phyloP scores from a whole-genome alignment of 92 coral and sea anemone genomes.

The Paramuricea clavata region DNA sequence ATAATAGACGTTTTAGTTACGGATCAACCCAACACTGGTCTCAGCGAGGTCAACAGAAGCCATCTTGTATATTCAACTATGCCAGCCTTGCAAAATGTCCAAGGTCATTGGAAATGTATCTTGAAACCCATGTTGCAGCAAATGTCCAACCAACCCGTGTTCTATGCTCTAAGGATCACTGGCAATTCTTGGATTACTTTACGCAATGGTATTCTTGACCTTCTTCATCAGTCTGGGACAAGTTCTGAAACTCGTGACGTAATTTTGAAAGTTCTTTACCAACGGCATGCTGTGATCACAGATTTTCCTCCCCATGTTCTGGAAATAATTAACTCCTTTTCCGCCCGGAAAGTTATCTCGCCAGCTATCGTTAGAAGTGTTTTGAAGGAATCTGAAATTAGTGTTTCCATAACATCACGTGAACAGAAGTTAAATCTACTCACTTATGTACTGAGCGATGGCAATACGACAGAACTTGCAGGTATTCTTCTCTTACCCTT shows the following conservation, averaged over 20 bases:
- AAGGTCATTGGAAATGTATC: slow-evolving; percentile 88
- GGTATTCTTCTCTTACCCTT: slow-evolving; percentile 65
- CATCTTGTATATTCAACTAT: slow-evolving; percentile 29
- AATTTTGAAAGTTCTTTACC: slow-evolving; percentile 5
- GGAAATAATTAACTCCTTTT: slow-evolving; percentile 26
- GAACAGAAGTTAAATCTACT: slow-evolving; percentile 48
- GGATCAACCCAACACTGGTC: slow-evolving; percentile 5
- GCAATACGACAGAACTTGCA: neutral
- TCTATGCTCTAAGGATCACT: slow-evolving; percentile 24
- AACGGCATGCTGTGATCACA: slow-evolving; percentile 25
- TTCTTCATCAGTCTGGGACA: slow-evolving; percentile 21
- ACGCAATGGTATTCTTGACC: slow-evolving; percentile 30
- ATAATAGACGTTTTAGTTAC: slow-evolving; percentile 16
- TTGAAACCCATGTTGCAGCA: slow-evolving; percentile 66
- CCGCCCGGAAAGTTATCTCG: neutral
- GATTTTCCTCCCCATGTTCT: slow-evolving; percentile 53
- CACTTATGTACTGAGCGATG: slow-evolving; percentile 50
- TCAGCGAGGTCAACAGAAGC: neutral
- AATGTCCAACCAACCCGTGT: slow-evolving; percentile 11
- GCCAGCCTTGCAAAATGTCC: slow-evolving; percentile 72
- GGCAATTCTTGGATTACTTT: slow-evolving; percentile 46
- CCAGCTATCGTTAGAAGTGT: slow-evolving; percentile 1
- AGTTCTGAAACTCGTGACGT: slow-evolving; percentile 3
- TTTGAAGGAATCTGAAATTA: neutral
- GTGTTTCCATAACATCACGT: slow-evolving; percentile 8